These are phyloP conservation scores for Psittacula echo DNA, from an alignment of 2,797 vertebrate genomes.

Conservation along the genomic window DNA sequence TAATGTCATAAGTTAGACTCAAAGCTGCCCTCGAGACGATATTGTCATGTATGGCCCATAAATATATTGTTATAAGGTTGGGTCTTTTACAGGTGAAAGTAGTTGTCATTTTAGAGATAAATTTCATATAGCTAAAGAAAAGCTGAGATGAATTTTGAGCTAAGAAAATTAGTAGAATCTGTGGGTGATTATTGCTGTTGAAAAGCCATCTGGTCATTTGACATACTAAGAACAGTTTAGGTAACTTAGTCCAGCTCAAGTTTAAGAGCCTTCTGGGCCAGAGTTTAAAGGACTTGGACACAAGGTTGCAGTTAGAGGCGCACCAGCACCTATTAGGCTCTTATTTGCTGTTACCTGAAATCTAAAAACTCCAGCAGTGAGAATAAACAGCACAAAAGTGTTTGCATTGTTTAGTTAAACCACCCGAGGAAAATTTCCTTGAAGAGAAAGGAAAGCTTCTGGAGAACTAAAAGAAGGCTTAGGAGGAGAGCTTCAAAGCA, in stretches of 20 bases:
- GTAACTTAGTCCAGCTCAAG: neutral
- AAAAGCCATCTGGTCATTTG: neutral
- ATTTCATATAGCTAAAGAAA: neutral
- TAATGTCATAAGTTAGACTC: neutral
- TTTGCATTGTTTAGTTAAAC: neutral
- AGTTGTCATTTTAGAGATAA: neutral
- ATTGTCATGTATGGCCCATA: rapidly evolving
- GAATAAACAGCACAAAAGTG: neutral
- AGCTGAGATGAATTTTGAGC: neutral
- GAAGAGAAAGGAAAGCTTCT: neutral
- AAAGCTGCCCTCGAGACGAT: neutral
- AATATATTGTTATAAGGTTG: neutral
- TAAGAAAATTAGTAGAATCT: neutral
- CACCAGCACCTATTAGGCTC: neutral
- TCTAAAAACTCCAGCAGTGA: neutral
- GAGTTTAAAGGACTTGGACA: neutral
- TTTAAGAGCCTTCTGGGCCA: neutral
- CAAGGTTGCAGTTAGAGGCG: neutral
- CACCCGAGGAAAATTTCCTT: neutral
- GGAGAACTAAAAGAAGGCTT: neutral
- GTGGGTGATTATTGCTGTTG: neutral
- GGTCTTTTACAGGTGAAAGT: neutral
- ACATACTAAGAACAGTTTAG: neutral
- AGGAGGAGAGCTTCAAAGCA: neutral
- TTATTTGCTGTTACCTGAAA: neutral